Evolutionary conservation across 2,797 vertebrate genomes (phyloP), one percentile per base, ranked within the genome.

Genomic region (Cyprinodon diabolis): DNA sequence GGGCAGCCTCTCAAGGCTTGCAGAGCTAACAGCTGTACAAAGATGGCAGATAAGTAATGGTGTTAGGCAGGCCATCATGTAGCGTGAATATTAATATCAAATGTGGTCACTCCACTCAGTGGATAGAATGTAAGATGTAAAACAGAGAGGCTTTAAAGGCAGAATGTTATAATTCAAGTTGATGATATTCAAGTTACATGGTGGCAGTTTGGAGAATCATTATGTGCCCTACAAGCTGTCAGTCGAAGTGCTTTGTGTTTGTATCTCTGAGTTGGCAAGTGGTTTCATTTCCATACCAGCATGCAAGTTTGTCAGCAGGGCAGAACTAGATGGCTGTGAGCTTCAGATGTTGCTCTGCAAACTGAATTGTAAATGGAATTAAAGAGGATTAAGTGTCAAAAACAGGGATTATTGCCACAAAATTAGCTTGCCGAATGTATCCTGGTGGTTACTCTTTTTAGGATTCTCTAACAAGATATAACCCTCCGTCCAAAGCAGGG

Each of bases 251-350:
- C 23, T 40, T 40, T 54, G 49, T 21, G 49, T 58, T 37, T 76
- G 73, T 68, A 55, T 71, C 48, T 68, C 66, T 72, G 51, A 56
- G 21, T 48, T 52, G 54, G 69, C 52, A 60, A 82, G 79, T 66
- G 72, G 56, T 78, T 81, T 87, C 40, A 55, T 40, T 70, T 76
- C 63, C 40, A 51, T n/a, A 49, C 54, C 25, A 2, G 70, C 80
- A 75, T 0, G 30, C 49, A 74, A 72, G 66, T 86, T 49, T 78
- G 78, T 67, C 85, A 88, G 78, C 84, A 81, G 77, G 69, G 79
- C 75, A 90, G 78, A 89, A 88, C 76, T 89, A 90, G 90, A 90
- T 75, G 71, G 80, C 79, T 80, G 56, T 66, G 68, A 83, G 83
- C 74, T 76, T 78, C 68, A 80, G 68, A 23, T 73, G 82, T 60